These are phyloP conservation scores for Proteles cristata DNA, from an alignment of 2,113 vertebrate species.

Conservation along the genomic window DNA sequence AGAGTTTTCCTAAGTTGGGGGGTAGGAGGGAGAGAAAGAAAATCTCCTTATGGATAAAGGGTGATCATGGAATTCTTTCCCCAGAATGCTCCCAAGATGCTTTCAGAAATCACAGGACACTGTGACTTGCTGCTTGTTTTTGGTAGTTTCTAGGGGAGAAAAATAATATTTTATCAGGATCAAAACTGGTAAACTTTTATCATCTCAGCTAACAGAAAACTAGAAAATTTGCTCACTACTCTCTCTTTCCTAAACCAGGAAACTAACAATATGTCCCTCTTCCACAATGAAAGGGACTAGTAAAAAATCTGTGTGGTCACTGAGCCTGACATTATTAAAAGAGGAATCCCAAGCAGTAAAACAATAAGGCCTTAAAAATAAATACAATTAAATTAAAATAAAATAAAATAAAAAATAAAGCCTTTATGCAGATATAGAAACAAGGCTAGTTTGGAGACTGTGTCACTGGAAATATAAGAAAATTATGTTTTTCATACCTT, in stretches of 20 bases:
- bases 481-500: neutral
- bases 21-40: neutral
- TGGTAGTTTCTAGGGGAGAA: constrained; percentile 22
- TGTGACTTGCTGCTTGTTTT: neutral
- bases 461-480: neutral
- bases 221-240: neutral
- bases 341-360: neutral
- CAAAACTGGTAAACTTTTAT: constrained; percentile 21
- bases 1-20: constrained; percentile 29
- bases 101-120: constrained; percentile 28
- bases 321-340: neutral
- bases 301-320: neutral
- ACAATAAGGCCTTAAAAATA: neutral
- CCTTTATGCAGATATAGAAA: neutral
- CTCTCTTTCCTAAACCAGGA: neutral
- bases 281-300: neutral
- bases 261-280: neutral
- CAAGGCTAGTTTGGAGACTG: neutral
- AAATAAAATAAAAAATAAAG: neutral
- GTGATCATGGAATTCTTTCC: neutral
- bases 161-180: neutral
- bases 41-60: constrained; percentile 7
- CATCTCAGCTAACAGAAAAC: neutral
- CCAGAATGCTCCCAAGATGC: neutral
- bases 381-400: neutral